Conservation (phyloP, 2,797 vertebrate genomes). For the Simalia tracyae region DNA sequence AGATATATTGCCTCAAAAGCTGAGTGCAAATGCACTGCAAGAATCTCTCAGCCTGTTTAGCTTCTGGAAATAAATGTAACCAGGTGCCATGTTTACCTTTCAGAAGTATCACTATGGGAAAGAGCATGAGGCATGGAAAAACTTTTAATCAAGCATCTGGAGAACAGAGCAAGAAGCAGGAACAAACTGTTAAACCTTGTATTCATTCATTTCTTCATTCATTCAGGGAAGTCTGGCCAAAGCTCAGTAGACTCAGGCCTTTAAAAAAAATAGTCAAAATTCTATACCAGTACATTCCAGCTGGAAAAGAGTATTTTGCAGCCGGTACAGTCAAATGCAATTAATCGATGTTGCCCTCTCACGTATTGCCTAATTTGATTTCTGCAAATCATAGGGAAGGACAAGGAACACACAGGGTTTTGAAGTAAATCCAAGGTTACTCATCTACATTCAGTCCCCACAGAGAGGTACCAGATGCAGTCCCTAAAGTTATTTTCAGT, state of each 20-base stretch:
- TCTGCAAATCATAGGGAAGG: neutral
- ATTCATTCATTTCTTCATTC: too few relatives aligned
- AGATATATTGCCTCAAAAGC: neutral
- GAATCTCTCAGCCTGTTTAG: neutral
- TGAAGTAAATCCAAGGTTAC: neutral
- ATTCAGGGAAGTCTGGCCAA: neutral
- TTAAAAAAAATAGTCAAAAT: neutral
- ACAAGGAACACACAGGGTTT: neutral
- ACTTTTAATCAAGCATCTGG: constrained; percentile 18
- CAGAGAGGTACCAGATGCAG: too few relatives aligned
- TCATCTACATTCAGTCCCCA: too few relatives aligned
- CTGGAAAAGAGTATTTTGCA: neutral
- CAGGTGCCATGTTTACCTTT: constrained; percentile 26
- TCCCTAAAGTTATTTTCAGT: too few relatives aligned
- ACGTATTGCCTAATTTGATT: neutral
- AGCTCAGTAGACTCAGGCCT: neutral
- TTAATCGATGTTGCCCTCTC: neutral
- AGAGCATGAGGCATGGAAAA: constrained; percentile 15
- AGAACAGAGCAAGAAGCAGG: neutral
- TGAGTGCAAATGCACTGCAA: neutral
- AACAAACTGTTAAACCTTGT: constrained; percentile 1
- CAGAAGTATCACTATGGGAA: constrained; percentile 25
- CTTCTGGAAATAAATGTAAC: constrained; percentile 19
- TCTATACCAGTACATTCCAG: neutral
- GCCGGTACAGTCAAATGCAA: neutral